Evolutionary conservation across 2,113 vertebrate genomes (phyloP).

Genomic region (Callospermophilus lateralis): DNA sequence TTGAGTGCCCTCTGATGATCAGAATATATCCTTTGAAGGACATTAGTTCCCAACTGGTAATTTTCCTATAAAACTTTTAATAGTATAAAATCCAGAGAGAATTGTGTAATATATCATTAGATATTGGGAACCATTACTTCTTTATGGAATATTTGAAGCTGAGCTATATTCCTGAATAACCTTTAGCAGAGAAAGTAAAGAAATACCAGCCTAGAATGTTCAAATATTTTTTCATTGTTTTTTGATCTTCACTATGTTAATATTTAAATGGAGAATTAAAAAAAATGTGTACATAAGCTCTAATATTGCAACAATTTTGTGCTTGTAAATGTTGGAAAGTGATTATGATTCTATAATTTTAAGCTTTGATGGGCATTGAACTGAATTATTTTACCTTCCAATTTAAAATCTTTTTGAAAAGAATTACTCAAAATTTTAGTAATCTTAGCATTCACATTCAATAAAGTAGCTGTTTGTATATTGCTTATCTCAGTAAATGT

Average conservation of each 20-base stretch:
- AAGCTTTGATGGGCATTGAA: neutral
- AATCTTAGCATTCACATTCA: neutral
- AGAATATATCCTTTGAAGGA: constrained; percentile 54
- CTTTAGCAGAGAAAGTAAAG: neutral
- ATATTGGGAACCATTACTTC: constrained; percentile 49
- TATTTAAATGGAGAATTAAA: constrained; percentile 31
- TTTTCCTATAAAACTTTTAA: constrained; percentile 66
- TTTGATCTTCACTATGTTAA: neutral
- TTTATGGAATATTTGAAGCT: constrained; percentile 44
- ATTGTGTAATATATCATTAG: constrained; percentile 28
- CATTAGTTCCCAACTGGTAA: constrained; percentile 48
- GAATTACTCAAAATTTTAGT: constrained; percentile 5
- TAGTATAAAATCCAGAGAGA: constrained; percentile 55
- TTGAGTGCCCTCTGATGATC: neutral
- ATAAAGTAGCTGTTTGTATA: neutral
- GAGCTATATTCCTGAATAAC: constrained; percentile 46
- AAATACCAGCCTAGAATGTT: neutral
- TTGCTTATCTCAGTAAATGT: neutral
- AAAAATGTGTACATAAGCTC: neutral
- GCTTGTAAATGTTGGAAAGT: neutral
- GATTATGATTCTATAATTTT: neutral
- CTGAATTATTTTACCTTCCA: neutral
- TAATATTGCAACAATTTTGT: neutral
- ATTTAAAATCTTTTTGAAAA: constrained; percentile 6
- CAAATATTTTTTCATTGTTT: neutral